Evolutionary conservation across 2,113 vertebrate species (phyloP), one percentile per base, ranked within the genome.

Genomic region (Tichodroma muraria): DNA sequence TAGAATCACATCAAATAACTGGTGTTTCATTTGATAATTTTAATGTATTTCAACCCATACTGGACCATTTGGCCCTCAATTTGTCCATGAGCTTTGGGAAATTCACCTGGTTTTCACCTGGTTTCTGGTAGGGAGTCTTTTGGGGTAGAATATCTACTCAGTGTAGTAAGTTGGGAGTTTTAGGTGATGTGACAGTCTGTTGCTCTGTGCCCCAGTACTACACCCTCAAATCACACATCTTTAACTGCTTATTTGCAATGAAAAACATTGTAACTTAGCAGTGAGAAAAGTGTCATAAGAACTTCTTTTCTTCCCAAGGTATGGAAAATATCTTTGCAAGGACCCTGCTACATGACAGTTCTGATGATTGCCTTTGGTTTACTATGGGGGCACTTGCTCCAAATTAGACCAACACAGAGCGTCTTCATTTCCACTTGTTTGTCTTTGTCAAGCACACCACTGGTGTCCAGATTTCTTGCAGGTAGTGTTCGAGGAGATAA

Each of bases 391-490:
- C 98, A 99, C 80, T 96, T 98, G 44, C 97, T 99, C n/a, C 97
- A 89, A 54, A 99, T 99, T 85, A 98, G 98, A 76, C 98, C 98
- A 88, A 98, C 98, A 10, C 99, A 99, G 97, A 99, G 98, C 0
- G 98, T 99, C 96, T 99, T 99, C 95, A 98, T 99, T 92, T 99
- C 98, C 50, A 98, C 98, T 35, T 99, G 99, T 96, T 97, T 99
- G 68, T 99, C 99, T 72, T 97, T 99, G 88, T 99, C 99, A 49
- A 99, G 99, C 97, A 99, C 99, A 2, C 99, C 99, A 2, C 83
- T 99, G 15, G 99, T 99, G 91, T 99, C 99, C 69, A 98, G 98
- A 88, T 99, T 99, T 95, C 98, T 99, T 28, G 97, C 98, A 68
- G 98, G 99, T 47, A 98, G 98, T n/a, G 92, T 97, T 88, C 98